A percentile compares a stretch with the other conserved stretches of the same genome.
Conservation (phyloP, 2,888 invertebrate genomes). For the Eupithecia dodoneata region DNA sequence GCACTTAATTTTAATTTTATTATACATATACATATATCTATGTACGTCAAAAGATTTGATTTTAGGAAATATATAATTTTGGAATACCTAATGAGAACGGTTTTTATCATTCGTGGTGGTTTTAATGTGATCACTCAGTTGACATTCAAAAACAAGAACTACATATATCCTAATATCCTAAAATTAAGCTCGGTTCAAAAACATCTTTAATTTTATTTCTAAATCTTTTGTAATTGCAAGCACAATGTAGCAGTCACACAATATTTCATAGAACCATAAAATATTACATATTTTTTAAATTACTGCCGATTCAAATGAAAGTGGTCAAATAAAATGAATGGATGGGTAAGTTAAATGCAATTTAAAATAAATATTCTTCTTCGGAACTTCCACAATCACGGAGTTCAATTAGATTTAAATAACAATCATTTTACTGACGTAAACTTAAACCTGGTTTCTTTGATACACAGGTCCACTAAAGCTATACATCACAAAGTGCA, state of each 20-base stretch:
- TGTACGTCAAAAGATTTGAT: no score
- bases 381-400: constrained; percentile 28
- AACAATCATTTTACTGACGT: constrained; percentile 44
- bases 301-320: constrained; percentile 24
- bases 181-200: no score
- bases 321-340: constrained; percentile 34
- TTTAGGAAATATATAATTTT: no score
- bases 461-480: constrained; percentile 17
- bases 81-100: no score
- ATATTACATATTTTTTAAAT: constrained; percentile 22
- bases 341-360: constrained; percentile 35
- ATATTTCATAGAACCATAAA: constrained; percentile 22
- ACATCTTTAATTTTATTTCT: not conserved
- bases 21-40: no score
- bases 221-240: not conserved
- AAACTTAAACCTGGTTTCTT: constrained; percentile 50
- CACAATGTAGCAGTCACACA: constrained; percentile 18
- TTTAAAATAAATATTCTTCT: constrained; percentile 32
- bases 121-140: no score
- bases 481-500: not conserved
- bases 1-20: no score
- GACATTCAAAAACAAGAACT: no score
- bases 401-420: constrained; percentile 44
- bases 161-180: no score
- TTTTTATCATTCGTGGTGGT: no score